Evolutionary conservation across 2,888 invertebrate species (phyloP), one percentile per base, ranked within the genome.

Genomic region (Stenchaetothrips biformis): DNA sequence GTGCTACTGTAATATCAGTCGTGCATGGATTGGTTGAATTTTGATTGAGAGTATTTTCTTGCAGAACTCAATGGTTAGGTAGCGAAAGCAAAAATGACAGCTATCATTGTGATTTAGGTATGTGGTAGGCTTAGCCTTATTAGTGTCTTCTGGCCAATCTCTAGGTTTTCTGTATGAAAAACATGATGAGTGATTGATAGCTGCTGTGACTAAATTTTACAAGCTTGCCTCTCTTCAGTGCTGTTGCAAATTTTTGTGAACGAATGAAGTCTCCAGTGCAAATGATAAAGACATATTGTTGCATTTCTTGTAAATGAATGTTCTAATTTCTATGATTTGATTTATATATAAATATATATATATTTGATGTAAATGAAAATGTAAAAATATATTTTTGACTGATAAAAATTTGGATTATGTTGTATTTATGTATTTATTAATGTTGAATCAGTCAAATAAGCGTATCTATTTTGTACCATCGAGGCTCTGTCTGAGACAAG

Each of bases 291-390:
- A 74, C 67, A 74, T 74, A 11, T 74, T 74, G 25, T 74, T 74
- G 67, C 67, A 74, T 74, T 74, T 74, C 25, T 25, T 25, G 25
- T 74, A 74, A 74, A 74, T 74, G 25, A 74, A 74, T 25, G 67
- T 74, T 25, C 67, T 25, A 25, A 25, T 25, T 25, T 74, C 67
- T 74, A 74, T 74, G 25, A 21, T 74, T 74, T 25, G n/a, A 25
- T 74, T 25, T 74, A 74, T 74, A 9, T 59, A 37, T 37, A 37
- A 37, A 37, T 37, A 37, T 37, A 59, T 18, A 18, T 59, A 16
- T 18, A 59, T 21, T 74, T 21, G 25, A 74, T 21, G 67, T 74
- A 74, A 13, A 53, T 74, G 25, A 74, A 74, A 37, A 74, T 74
- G 21, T 74, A 53, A 18, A 53, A 53, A 53, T 18, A 4, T 74